These are phyloP conservation scores for Etheostoma spectabile DNA, from an alignment of 2,113 vertebrate species.

Conservation along the genomic window DNA sequence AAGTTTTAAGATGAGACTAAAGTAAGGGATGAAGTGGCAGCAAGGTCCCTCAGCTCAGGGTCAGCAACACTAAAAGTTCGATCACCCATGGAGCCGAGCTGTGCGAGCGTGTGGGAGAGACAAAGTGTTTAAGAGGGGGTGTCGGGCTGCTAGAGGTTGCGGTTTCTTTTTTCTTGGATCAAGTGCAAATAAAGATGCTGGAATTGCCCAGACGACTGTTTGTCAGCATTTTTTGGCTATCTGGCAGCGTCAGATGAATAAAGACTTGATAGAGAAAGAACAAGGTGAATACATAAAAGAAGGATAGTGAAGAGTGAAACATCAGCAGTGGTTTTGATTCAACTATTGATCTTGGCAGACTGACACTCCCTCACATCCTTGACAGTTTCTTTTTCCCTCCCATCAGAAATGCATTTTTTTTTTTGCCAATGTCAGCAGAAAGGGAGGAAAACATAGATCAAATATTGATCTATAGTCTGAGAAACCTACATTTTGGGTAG, in stretches of 20 bases:
- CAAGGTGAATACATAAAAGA: conserved; percentile 79
- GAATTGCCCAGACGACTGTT: conserved; percentile 70
- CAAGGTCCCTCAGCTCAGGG: conserved; percentile 32
- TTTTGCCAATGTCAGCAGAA: conserved; percentile 73
- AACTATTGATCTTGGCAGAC: conserved; percentile 84
- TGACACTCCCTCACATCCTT: conserved; percentile 76
- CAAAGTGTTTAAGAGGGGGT: conserved; percentile 43
- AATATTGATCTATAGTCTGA: too few relatives aligned
- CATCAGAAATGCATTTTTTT: conserved; percentile 71
- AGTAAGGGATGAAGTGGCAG: conserved; percentile 12
- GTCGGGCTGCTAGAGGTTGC: conserved; percentile 39
- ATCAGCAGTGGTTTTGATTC: conserved; percentile 81
- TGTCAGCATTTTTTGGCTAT: conserved; percentile 79
- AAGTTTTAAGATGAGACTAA: conserved; percentile 43
- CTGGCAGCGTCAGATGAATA: conserved; percentile 76
- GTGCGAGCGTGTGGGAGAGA: conserved; percentile 27
- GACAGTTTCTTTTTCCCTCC: conserved; percentile 72
- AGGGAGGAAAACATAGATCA: conserved; percentile 47
- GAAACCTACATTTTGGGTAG: too few relatives aligned
- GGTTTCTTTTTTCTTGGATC: conserved; percentile 45
- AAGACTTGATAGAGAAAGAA: conserved; percentile 70
- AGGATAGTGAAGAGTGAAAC: conserved; percentile 73
- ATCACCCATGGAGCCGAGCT: conserved; percentile 28
- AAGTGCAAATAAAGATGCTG: conserved; percentile 70
- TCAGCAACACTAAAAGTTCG: conserved; percentile 10